Evolutionary conservation across 2,888 invertebrate genomes (phyloP), one percentile per base, ranked within the genome.

Genomic region (Drosophila tanythrix): DNA sequence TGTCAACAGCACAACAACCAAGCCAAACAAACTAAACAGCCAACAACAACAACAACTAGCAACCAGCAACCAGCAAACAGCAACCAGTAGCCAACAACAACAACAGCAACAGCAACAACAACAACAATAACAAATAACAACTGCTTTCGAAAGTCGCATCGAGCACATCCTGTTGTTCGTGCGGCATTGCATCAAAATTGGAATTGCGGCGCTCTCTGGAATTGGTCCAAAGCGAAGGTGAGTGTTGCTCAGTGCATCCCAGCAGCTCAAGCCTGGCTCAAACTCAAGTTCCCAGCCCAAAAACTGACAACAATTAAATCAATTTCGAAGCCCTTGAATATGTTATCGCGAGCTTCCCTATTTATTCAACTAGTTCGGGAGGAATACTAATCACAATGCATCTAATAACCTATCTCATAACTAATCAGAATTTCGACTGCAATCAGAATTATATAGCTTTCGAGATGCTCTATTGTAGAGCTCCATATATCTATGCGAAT

Each of bases 81-180:
- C 48, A 59, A 52, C 15, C 58, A 62, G 48, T 33, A 53, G 58
- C 27, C 59, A 65, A 25, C 70, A 67, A 29, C 71, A 68, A 21
- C 70, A 70, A 7, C 70, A 75, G 11, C 61, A 55, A 50, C 55
- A 43, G 0, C 36, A 52, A 25, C 64, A 70, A 46, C 53, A 46
- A 52, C 64, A 59, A 52, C 74, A 76, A 56, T 69, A 46, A 61
- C 61, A 48, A 82, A 71, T 82, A 74, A 73, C 74, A 78, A 81
- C 75, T 81, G 79, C 81, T 80, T 82, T 86, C 79, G 82, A 83
- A 85, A 82, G 78, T 82, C 68, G 46, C 73, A 62, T 57, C 59
- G 38, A 67, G 36, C 82, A 83, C 87, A 85, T 85, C 85, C 85
- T 85, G 85, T 85, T 84, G 69, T 74, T 75, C 72, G 72, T 75